Evolutionary conservation across 92 coral and sea anemone genomes (phyloP).

Genomic region (Bergia sp.): DNA sequence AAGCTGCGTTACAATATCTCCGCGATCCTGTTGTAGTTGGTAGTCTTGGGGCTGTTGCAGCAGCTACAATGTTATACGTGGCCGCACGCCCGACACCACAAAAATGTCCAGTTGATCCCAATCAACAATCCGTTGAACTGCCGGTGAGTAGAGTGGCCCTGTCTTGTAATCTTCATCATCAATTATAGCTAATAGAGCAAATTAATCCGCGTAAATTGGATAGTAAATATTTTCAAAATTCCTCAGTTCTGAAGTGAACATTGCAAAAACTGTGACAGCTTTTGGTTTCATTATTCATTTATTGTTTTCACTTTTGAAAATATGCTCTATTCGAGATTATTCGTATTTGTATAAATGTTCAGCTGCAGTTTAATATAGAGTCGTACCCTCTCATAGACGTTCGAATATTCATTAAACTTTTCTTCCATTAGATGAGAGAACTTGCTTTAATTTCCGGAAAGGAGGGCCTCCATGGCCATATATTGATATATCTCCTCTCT

Average conservation of each 20-base stretch:
- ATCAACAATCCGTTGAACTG: constrained; percentile 81
- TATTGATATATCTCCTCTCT: too few relatives aligned
- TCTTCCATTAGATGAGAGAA: too few relatives aligned
- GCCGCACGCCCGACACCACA: constrained; percentile 76
- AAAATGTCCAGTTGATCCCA: constrained; percentile 83
- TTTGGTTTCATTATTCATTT: background rate
- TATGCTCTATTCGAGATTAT: background rate
- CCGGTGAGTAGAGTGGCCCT: constrained; percentile 57
- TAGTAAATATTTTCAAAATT: background rate
- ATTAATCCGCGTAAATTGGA: background rate
- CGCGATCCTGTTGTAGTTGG: constrained; percentile 85
- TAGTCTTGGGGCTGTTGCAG: constrained; percentile 81
- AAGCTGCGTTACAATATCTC: constrained; percentile 68
- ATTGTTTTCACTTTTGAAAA: background rate
- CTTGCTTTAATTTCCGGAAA: too few relatives aligned
- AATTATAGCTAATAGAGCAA: background rate
- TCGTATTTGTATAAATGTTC: background rate
- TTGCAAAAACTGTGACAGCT: background rate
- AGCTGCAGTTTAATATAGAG: background rate
- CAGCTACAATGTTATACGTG: constrained; percentile 64
- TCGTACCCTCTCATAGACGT: too few relatives aligned
- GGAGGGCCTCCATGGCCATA: too few relatives aligned
- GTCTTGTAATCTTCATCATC: background rate
- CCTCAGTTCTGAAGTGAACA: background rate
- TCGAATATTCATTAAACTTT: too few relatives aligned